Evolutionary conservation across 2,113 vertebrate genomes (phyloP).

Genomic region (Dasypus novemcinctus): DNA sequence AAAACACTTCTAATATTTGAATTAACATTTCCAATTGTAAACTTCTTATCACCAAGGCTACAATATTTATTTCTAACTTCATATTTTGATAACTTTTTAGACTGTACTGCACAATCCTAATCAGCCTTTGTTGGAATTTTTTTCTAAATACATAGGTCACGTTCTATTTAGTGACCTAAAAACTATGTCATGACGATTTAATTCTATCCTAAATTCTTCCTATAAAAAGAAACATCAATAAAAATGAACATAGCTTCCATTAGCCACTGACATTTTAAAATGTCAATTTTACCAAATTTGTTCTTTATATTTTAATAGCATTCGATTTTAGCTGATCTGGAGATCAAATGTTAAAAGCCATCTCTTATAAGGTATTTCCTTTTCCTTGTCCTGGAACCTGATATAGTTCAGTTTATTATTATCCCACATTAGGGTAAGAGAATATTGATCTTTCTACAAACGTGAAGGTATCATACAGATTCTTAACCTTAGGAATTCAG

Average conservation of each 20-base stretch:
- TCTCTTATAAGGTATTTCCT: background rate
- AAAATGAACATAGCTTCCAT: background rate
- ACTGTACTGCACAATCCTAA: background rate
- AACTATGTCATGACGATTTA: background rate
- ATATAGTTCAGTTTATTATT: background rate
- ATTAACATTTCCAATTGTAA: background rate
- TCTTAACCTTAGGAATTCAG: background rate
- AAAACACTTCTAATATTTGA: background rate
- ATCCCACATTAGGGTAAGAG: background rate
- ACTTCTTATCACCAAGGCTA: background rate
- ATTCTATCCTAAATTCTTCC: conserved; percentile 22
- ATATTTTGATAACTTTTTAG: background rate
- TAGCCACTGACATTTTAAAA: conserved; percentile 66
- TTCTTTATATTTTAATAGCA: conserved; percentile 51
- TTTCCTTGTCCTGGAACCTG: background rate
- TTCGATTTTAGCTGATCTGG: background rate
- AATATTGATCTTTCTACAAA: background rate
- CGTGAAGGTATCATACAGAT: background rate
- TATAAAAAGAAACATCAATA: conserved; percentile 52
- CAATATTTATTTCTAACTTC: background rate
- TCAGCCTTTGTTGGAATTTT: background rate
- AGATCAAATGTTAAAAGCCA: conserved; percentile 27
- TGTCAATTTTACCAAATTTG: conserved; percentile 18
- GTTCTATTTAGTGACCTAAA: background rate
- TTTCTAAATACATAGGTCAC: background rate